Base-by-base conservation (phyloP, 1,140 invertebrate species). In the Scaptomyza hsui region DNA sequence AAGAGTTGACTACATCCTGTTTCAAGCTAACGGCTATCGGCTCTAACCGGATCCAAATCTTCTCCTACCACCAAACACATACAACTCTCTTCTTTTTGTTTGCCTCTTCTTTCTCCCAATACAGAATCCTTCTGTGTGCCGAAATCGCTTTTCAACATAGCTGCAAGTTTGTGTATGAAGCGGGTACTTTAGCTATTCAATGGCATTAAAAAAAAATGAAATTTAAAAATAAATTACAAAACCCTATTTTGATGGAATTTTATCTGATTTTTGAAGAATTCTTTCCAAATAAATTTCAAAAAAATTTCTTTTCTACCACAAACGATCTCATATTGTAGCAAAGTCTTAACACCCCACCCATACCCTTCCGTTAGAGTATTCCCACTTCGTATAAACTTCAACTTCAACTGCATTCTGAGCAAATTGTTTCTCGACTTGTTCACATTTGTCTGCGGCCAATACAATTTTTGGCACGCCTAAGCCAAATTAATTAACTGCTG, bases 401-500 rank as follows among this genome's bases (percentile, higher is more conserved):
- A 29, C 26, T 29, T 55, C 5, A 15, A 21, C 9, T 21, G 3
- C 6, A 21, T 13, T 51, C n/a, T 42, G 37, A 42, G n/a, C 60
- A 55, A 70, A 63, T 55, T 55, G 51, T 47, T 56, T 49, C 24
- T 49, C 42, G 60, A 49, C 44, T 70, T 70, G 59, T 55, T 35
- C 67, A 52, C 67, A 70, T 70, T 64, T 77, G 69, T 73, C 55
- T 68, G 53, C 24, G 59, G 59, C 47, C 56, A 44, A 51, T 48
- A 70, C 63, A 79, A 79, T 75, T 74, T 78, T 79, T 78, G 65
- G 68, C 76, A 73, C 67, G 68, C 77, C 76, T 75, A 79, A 71
- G 77, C 61, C 77, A 79, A 80, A 80, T 75, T 80, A 80, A 80
- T 80, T 80, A 79, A 57, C 76, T 79, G 60, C 72, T 47, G 61